Conservation (phyloP, 1,140 invertebrate genomes). For the Meteorus sp. region DNA sequence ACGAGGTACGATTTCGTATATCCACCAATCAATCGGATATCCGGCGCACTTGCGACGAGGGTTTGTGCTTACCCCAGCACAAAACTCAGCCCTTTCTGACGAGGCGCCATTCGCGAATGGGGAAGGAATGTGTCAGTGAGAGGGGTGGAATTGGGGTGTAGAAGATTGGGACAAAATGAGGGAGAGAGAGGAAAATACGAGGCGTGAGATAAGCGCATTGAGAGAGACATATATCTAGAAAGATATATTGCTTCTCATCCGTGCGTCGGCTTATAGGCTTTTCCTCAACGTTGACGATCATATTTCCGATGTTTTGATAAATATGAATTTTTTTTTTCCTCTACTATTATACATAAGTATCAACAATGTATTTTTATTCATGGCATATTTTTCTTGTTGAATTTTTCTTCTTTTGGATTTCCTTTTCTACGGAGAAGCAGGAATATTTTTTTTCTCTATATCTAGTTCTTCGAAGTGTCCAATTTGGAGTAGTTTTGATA, state of each 20-base stretch:
- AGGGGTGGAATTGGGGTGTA: too few species aligned
- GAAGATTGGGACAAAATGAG: too few species aligned
- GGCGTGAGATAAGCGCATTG: background rate
- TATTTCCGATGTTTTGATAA: background rate
- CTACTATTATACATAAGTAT: too few species aligned
- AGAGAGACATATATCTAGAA: background rate
- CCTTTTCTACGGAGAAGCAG: too few species aligned
- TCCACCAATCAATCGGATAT: conserved; percentile 27
- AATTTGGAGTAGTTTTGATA: too few species aligned
- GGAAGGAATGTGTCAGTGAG: background rate
- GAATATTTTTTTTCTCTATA: too few species aligned
- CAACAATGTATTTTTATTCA: too few species aligned
- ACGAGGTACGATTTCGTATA: conserved; percentile 24
- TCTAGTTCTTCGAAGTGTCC: too few species aligned
- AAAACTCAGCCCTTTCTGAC: conserved; percentile 13
- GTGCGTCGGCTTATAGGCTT: background rate
- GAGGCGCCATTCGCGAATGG: background rate
- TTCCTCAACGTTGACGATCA: background rate
- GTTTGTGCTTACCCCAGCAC: conserved; percentile 19
- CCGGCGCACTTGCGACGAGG: conserved; percentile 21
- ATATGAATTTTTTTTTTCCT: background rate
- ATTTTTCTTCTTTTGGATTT: too few species aligned
- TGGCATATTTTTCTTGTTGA: too few species aligned
- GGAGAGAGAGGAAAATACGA: background rate
- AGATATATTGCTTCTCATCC: conserved; percentile 1